Conservation (phyloP, 2,888 invertebrate species). For the Volucella inanis region DNA sequence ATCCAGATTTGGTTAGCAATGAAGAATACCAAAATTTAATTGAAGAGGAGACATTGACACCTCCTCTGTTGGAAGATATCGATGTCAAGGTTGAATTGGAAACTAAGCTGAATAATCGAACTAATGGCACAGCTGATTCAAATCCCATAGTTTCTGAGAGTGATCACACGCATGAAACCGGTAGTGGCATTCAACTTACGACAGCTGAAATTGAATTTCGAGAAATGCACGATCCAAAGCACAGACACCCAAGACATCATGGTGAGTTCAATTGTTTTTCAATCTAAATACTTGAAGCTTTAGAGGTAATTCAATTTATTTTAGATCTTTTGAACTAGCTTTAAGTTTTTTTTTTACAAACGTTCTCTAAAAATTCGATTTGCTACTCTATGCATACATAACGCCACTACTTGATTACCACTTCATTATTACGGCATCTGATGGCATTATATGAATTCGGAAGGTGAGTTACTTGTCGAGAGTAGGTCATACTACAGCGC, state of each 20-base stretch:
- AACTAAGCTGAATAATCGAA: background rate
- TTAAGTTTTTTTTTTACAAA: too few species aligned
- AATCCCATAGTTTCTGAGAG: background rate
- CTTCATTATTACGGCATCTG: too few species aligned
- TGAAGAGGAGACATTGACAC: conserved; percentile 76
- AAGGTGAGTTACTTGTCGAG: too few species aligned
- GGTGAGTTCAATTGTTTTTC: conserved; percentile 77
- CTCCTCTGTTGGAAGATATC: conserved; percentile 63
- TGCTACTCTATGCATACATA: too few species aligned
- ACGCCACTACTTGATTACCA: too few species aligned
- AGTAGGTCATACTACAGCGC: too few species aligned
- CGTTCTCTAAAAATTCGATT: too few species aligned
- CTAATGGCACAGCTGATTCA: background rate
- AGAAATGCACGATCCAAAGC: conserved; percentile 82
- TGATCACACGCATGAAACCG: conserved; percentile 32
- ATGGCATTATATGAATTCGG: too few species aligned
- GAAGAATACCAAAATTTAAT: conserved; percentile 72
- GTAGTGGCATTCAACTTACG: conserved; percentile 14
- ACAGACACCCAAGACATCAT: conserved; percentile 81
- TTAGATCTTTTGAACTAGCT: background rate
- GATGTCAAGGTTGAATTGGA: conserved; percentile 72
- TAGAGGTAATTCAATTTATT: background rate
- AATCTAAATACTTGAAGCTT: background rate
- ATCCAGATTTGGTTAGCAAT: conserved; percentile 64
- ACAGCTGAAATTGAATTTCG: conserved; percentile 77